Evolutionary conservation across 2,113 vertebrate genomes (phyloP).

Genomic region (Otus sunia): DNA sequence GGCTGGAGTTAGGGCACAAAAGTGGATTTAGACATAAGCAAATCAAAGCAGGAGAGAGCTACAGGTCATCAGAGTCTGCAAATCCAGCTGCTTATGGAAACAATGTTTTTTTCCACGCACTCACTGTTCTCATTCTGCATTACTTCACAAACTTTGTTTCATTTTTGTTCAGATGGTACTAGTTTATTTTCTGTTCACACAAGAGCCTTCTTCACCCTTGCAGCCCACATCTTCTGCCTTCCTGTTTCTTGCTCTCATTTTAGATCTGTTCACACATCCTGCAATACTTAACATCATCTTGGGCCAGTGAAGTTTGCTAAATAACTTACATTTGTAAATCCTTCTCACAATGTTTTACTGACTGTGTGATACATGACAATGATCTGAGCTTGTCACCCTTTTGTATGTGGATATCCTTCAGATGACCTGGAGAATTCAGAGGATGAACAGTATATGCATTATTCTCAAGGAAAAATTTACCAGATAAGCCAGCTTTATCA

Average conservation of each 20-base stretch:
- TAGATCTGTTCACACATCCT: neutral
- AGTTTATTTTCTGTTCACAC: neutral
- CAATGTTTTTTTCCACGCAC: neutral
- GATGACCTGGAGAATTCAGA: neutral
- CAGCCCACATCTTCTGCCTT: neutral
- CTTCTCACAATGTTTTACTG: neutral
- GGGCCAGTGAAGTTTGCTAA: neutral
- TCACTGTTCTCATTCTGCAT: neutral
- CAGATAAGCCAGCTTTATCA: neutral
- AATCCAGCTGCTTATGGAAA: neutral
- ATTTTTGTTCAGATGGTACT: neutral
- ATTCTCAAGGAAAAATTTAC: neutral
- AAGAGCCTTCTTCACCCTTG: neutral
- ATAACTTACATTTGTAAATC: neutral
- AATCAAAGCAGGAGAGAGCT: neutral
- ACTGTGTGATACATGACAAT: neutral
- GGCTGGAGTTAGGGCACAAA: neutral
- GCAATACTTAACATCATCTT: neutral
- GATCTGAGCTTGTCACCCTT: neutral
- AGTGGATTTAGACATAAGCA: neutral
- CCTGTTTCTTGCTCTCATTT: slow-evolving; percentile 7
- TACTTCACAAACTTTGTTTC: neutral
- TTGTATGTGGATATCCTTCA: neutral
- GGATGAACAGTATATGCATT: neutral
- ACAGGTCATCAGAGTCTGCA: neutral